These are phyloP conservation scores for Erebia palarica DNA, from an alignment of 2,888 invertebrate species.

Conservation along the genomic window DNA sequence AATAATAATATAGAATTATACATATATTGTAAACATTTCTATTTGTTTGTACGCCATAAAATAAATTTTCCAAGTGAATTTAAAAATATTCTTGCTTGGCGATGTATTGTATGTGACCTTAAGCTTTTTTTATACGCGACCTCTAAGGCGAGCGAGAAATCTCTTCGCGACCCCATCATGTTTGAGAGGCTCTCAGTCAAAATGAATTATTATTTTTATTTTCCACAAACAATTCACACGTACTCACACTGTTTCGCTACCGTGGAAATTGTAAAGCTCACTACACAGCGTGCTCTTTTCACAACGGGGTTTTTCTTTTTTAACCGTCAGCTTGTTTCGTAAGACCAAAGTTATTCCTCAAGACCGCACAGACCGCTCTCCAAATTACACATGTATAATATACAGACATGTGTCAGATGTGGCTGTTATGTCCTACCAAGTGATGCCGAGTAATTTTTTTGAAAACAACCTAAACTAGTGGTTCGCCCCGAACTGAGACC, in stretches of 20 bases:
- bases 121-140: conserved; percentile 8
- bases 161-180: conserved; percentile 10
- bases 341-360: no score
- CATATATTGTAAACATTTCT: no score
- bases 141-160: conserved; percentile 10
- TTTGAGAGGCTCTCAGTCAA: conserved; percentile 10
- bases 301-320: background rate
- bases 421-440: no score
- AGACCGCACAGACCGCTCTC: no score
- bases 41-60: no score
- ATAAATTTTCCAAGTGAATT: background rate
- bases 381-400: no score
- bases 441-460: no score
- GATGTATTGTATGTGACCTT: conserved; percentile 1
- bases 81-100: background rate
- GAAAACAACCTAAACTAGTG: no score
- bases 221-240: conserved; percentile 1
- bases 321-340: background rate
- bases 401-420: no score
- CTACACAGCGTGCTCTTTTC: background rate
- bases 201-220: no score
- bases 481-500: no score
- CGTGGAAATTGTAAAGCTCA: background rate
- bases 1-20: no score
- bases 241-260: background rate